Percentiles rank a stretch among this genome's conserved stretches.
Conservation (phyloP, 1,140 invertebrate species). For the Pissodes strobi region DNA sequence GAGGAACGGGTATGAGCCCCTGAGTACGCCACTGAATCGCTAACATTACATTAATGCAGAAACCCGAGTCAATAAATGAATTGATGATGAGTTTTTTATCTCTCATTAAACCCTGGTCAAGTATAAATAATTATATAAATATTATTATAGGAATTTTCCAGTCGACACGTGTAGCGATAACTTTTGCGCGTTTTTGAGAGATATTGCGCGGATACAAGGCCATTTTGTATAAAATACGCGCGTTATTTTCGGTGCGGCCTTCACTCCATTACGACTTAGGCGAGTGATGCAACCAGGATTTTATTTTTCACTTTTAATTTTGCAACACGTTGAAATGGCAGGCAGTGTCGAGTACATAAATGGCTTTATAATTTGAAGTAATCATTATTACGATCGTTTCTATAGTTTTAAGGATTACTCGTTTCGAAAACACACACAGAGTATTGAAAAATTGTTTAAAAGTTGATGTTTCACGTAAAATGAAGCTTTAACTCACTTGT, state of each 20-base stretch:
- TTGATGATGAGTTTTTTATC: too few species aligned
- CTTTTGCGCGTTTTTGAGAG: background rate
- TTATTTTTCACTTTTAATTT: constrained; percentile 12
- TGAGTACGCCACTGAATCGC: too few species aligned
- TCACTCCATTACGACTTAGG: constrained; percentile 2
- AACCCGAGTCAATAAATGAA: too few species aligned
- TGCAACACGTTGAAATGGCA: constrained; percentile 14
- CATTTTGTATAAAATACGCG: background rate
- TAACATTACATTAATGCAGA: too few species aligned
- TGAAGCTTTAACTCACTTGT: background rate
- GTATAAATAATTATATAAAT: too few species aligned
- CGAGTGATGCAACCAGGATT: constrained; percentile 8
- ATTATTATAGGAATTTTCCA: background rate
- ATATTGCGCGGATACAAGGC: background rate
- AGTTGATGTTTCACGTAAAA: background rate
- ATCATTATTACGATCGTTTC: background rate
- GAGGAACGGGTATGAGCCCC: too few species aligned
- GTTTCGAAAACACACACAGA: background rate
- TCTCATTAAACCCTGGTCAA: too few species aligned
- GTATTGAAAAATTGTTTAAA: background rate
- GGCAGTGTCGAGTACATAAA: background rate
- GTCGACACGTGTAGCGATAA: background rate
- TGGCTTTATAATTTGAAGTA: background rate
- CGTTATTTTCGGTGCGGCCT: constrained; percentile 9
- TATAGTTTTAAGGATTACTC: background rate